These are phyloP conservation scores for Hapalemur alaotrensis DNA, from an alignment of 2,797 vertebrate species.

Conservation along the genomic window DNA sequence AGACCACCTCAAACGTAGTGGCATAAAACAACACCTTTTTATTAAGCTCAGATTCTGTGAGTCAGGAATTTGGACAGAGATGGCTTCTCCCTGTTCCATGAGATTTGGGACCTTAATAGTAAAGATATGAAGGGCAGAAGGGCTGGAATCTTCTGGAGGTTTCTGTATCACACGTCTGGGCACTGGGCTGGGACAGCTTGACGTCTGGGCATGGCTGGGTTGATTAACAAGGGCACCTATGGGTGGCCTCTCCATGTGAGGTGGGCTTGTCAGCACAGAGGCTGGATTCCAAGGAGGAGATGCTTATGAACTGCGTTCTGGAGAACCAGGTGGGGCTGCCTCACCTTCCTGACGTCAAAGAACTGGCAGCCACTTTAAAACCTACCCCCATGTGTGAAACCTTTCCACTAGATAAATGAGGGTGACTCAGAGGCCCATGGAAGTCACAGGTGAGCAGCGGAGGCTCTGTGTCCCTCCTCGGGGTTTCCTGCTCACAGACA, in stretches of 20 bases:
- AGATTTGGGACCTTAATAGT: not conserved
- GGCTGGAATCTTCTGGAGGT: not conserved
- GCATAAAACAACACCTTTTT: not conserved
- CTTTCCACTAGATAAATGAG: not conserved
- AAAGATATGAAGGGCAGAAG: not conserved
- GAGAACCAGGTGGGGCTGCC: not conserved
- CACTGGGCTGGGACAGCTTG: no score
- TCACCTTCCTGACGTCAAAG: not conserved
- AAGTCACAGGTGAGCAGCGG: not conserved
- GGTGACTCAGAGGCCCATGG: rapidly evolving
- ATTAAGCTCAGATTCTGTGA: not conserved
- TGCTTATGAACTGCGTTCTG: not conserved
- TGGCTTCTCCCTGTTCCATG: not conserved
- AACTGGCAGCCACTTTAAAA: not conserved
- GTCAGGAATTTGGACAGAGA: not conserved
- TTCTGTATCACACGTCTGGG: not conserved
- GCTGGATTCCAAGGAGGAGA: not conserved
- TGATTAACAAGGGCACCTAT: not conserved
- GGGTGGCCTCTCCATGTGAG: not conserved
- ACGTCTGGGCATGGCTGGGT: not conserved
- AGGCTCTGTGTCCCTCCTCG: rapidly evolving
- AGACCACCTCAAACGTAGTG: not conserved
- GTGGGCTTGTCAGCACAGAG: not conserved
- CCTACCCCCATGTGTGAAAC: no score
- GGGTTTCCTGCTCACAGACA: not conserved